Conservation (phyloP, 2,113 vertebrate genomes). For the sheep (Ovis aries) region DNA sequence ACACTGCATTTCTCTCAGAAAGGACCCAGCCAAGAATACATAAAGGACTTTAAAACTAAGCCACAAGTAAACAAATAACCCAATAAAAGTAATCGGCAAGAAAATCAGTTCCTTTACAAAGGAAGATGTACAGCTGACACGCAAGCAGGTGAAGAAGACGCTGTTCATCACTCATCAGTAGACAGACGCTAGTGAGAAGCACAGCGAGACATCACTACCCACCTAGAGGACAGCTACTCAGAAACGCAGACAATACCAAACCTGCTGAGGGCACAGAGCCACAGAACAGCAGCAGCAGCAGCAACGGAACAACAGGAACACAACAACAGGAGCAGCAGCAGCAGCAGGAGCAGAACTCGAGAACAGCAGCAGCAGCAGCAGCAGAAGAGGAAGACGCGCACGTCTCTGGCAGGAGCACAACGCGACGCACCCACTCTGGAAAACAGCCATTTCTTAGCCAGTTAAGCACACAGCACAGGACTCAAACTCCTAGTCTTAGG, state of each 20-base stretch:
- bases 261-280: not conserved
- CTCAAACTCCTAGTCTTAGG: not conserved
- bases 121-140: not conserved
- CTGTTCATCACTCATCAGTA: not conserved
- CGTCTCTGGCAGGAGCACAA: not conserved
- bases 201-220: not conserved
- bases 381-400: not conserved
- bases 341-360: rapidly evolving
- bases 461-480: not conserved
- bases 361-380: rapidly evolving
- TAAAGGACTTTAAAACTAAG: not conserved
- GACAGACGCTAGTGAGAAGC: not conserved
- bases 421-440: not conserved
- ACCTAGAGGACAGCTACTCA: not conserved
- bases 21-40: not conserved
- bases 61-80: not conserved
- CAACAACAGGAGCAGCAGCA: too few species aligned
- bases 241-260: not conserved
- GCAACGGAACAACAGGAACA: too few species aligned
- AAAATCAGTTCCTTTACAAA: not conserved
- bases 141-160: not conserved
- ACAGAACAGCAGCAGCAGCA: rapidly evolving
- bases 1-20: not conserved
- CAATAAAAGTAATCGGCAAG: slow-evolving; percentile 4
- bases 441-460: not conserved